These are phyloP conservation scores for Epicauta chinensis DNA, from an alignment of 1,140 invertebrate genomes.

Conservation along the genomic window DNA sequence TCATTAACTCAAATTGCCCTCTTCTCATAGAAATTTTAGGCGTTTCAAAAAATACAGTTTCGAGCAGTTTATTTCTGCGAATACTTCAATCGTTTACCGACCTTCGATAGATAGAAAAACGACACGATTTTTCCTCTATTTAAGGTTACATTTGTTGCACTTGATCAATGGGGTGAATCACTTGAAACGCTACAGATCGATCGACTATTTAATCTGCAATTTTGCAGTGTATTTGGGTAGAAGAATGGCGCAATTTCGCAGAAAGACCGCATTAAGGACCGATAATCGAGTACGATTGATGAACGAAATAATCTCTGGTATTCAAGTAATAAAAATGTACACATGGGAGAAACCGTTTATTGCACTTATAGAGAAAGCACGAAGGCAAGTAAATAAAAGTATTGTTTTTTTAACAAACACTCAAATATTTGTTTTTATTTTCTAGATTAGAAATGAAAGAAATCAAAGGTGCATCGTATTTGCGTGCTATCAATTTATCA, in stretches of 20 bases:
- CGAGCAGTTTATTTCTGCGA: too few relatives aligned
- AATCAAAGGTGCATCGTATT: constrained; percentile 59
- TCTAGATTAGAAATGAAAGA: constrained; percentile 56
- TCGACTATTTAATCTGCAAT: constrained; percentile 29
- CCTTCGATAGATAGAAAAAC: too few relatives aligned
- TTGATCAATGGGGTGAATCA: too few relatives aligned
- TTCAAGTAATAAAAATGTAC: constrained; percentile 89
- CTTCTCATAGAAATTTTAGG: too few relatives aligned
- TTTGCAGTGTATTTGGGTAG: constrained; percentile 60
- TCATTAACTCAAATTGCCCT: too few relatives aligned
- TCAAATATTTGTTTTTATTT: background rate
- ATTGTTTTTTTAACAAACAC: background rate
- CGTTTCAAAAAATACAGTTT: too few relatives aligned
- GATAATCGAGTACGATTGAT: constrained; percentile 70
- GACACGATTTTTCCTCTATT: too few relatives aligned
- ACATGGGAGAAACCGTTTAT: constrained; percentile 76
- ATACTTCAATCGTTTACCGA: too few relatives aligned
- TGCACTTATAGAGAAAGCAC: constrained; percentile 52
- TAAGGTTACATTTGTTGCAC: too few relatives aligned
- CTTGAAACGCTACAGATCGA: too few relatives aligned
- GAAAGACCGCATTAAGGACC: constrained; percentile 53
- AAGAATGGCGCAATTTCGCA: constrained; percentile 56
- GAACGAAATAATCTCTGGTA: constrained; percentile 82
- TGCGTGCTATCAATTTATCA: constrained; percentile 62
- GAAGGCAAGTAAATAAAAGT: too few relatives aligned